Evolutionary conservation across 1,140 invertebrate species (phyloP).

Genomic region (Cherax quadricarinatus): DNA sequence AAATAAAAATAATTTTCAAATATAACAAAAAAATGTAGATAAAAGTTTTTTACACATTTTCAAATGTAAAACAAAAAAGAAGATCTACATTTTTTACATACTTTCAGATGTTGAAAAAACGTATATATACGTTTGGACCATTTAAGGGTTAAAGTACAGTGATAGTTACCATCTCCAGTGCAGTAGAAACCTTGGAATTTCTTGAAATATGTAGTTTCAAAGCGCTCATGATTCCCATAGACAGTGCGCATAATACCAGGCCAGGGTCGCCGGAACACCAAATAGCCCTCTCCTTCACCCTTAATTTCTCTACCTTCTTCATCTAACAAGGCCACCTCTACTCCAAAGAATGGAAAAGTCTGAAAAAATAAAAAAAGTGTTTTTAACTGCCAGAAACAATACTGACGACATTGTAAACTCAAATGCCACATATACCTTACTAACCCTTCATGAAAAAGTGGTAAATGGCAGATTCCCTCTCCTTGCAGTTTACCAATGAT

Average conservation of each 20-base stretch:
- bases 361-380: conserved; percentile 32
- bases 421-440: background rate
- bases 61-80: too few relatives aligned
- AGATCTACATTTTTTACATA: too few relatives aligned
- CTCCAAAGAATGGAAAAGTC: conserved; percentile 95
- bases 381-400: conserved; percentile 32
- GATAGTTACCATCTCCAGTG: conserved; percentile 93
- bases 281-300: conserved; percentile 94
- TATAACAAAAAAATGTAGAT: too few relatives aligned
- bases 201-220: conserved; percentile 95
- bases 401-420: background rate
- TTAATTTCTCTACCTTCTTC: conserved; percentile 91
- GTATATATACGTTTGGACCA: too few relatives aligned
- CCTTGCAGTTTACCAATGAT: too few relatives aligned
- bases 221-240: conserved; percentile 94
- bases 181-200: conserved; percentile 97
- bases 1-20: too few relatives aligned
- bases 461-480: background rate
- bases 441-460: background rate
- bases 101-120: too few relatives aligned
- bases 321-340: conserved; percentile 90
- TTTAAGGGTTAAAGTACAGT: background rate
- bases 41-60: too few relatives aligned
- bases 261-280: conserved; percentile 96
- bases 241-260: conserved; percentile 97